Evolutionary conservation across 2,797 vertebrate genomes (phyloP).

Genomic region (Vultur gryphus): DNA sequence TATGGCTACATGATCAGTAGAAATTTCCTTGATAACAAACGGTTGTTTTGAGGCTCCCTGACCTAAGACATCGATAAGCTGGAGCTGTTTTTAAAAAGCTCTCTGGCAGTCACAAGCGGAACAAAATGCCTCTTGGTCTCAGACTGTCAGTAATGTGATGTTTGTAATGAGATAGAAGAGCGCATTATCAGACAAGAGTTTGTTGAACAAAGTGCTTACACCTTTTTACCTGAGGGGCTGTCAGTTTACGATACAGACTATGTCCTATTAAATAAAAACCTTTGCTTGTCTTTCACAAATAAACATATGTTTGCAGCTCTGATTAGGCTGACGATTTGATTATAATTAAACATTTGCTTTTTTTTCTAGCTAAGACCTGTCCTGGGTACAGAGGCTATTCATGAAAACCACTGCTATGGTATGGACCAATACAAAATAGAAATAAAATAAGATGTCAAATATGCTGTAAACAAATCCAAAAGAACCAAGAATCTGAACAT

Average conservation of each 20-base stretch:
- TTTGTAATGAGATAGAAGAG: constrained; percentile 31
- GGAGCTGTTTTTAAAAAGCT: background rate
- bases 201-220: background rate
- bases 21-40: background rate
- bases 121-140: background rate
- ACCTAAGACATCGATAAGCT: background rate
- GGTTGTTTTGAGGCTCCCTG: background rate
- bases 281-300: background rate
- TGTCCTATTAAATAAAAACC: background rate
- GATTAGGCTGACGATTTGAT: background rate
- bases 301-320: background rate
- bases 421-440: background rate
- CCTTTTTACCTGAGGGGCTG: constrained; percentile 9
- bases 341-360: background rate
- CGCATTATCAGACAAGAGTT: background rate
- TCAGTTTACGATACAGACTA: background rate
- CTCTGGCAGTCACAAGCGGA: background rate
- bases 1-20: background rate
- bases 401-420: background rate
- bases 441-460: background rate
- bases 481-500: background rate
- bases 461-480: background rate
- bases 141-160: background rate
- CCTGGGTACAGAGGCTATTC: background rate
- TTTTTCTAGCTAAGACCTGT: background rate